A percentile compares a stretch with the other conserved stretches of the same genome.
phyloP scores from a whole-genome alignment of 2,888 invertebrate species.

The Dolichomitus sp. region DNA sequence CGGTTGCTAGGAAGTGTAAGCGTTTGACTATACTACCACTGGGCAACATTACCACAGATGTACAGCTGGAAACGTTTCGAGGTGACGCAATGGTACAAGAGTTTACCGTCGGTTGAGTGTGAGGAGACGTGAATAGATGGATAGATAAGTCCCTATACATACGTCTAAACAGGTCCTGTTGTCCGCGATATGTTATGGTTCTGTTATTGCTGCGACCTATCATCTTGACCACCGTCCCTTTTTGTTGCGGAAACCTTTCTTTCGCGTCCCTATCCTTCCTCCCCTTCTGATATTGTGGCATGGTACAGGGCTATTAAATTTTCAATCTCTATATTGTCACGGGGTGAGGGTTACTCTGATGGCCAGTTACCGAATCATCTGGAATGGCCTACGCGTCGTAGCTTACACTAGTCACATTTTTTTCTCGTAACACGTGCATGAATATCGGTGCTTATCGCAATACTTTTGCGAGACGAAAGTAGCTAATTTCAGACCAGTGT shows the following conservation, averaged over 20 bases:
- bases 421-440: too few relatives aligned
- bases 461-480: too few relatives aligned
- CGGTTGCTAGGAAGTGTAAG: not conserved
- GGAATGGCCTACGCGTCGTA: not conserved
- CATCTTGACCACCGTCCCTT: not conserved
- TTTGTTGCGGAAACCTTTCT: constrained; percentile 43
- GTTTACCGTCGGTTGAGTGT: not conserved
- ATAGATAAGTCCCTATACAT: not conserved
- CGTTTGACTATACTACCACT: not conserved
- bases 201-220: not conserved
- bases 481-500: too few relatives aligned
- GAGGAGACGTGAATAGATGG: not conserved
- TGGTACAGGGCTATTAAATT: constrained; percentile 82
- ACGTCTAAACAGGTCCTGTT: not conserved
- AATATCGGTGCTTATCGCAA: too few relatives aligned
- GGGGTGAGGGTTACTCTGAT: not conserved
- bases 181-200: not conserved
- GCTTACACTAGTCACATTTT: too few relatives aligned
- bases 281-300: constrained; percentile 52
- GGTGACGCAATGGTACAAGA: not conserved
- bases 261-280: constrained; percentile 37
- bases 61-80: not conserved
- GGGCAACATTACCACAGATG: not conserved
- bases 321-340: constrained; percentile 79
- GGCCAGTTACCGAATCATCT: not conserved